A percentile compares a stretch with the other conserved stretches of the same genome.
Conservation (phyloP, 2,888 invertebrate genomes). For the Sinelater perroti region DNA sequence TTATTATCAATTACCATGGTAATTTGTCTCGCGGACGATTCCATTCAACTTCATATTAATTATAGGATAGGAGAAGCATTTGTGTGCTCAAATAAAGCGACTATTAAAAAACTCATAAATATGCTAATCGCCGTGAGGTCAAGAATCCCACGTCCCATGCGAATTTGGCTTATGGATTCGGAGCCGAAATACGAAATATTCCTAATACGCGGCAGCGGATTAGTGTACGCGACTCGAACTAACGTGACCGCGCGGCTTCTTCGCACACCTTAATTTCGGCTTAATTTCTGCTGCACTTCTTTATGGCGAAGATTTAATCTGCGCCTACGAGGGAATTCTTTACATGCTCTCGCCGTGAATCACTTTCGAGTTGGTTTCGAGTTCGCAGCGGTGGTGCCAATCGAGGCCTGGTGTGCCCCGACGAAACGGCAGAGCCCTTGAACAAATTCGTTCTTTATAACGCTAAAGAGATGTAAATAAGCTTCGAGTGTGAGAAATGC, state of each 20-base stretch:
- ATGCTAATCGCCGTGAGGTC: constrained; percentile 32
- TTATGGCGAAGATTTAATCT: constrained; percentile 34
- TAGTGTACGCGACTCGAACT: constrained; percentile 21
- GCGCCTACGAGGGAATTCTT: constrained; percentile 35
- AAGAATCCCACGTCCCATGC: constrained; percentile 28
- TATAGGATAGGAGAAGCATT: constrained; percentile 16
- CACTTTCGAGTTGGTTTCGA: constrained; percentile 24
- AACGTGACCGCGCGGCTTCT: constrained; percentile 27
- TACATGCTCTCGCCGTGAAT: constrained; percentile 29
- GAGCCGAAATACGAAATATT: constrained; percentile 23
- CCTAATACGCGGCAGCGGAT: constrained; percentile 16
- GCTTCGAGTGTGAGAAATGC: constrained; percentile 44
- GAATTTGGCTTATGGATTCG: constrained; percentile 20
- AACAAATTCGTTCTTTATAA: constrained; percentile 25
- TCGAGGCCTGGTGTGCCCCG: neutral
- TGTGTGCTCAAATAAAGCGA: constrained; percentile 22
- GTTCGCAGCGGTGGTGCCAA: constrained; percentile 3
- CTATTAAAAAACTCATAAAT: constrained; percentile 36
- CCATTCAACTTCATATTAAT: constrained; percentile 13
- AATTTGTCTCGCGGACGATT: neutral
- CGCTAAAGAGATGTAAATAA: constrained; percentile 40
- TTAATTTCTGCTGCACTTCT: constrained; percentile 34
- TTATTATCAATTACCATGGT: too few relatives aligned
- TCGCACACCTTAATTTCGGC: constrained; percentile 35
- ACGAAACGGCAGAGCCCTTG: constrained; percentile 9